These are phyloP conservation scores for Ichneumon xanthorius DNA, from an alignment of 2,888 invertebrate genomes.

Conservation along the genomic window DNA sequence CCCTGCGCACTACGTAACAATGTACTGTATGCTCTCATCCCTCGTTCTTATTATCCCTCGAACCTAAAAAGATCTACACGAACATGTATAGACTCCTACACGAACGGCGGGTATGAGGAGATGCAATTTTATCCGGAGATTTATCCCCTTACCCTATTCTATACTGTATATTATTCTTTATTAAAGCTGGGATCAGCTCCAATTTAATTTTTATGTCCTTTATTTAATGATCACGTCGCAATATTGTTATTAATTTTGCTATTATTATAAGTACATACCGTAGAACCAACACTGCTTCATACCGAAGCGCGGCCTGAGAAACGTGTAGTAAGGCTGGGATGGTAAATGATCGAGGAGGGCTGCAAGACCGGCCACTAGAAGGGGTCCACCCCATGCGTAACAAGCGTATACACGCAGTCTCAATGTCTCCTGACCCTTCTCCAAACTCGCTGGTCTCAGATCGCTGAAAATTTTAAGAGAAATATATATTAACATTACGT, in stretches of 20 bases:
- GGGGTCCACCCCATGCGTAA: constrained; percentile 95
- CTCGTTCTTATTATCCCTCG: constrained; percentile 56
- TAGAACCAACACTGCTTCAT: constrained; percentile 93
- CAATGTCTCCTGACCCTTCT: constrained; percentile 93
- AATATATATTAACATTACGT: neutral
- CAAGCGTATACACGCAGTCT: constrained; percentile 92
- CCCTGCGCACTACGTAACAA: constrained; percentile 42
- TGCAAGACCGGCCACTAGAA: constrained; percentile 91
- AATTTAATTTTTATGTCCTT: constrained; percentile 28
- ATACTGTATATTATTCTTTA: constrained; percentile 6
- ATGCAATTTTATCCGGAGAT: constrained; percentile 2
- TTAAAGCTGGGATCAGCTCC: neutral
- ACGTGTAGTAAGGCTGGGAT: constrained; percentile 86
- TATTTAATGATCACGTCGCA: constrained; percentile 23
- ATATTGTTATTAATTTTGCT: constrained; percentile 5
- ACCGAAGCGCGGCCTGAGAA: constrained; percentile 92
- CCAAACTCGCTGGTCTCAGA: constrained; percentile 93
- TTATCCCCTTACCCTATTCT: neutral
- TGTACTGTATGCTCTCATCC: constrained; percentile 41
- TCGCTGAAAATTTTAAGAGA: constrained; percentile 87
- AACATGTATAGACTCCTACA: constrained; percentile 29
- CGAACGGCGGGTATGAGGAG: constrained; percentile 12
- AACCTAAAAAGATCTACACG: constrained; percentile 58
- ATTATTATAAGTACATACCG: constrained; percentile 85
- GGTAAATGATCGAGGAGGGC: constrained; percentile 90